These are phyloP conservation scores for Paraplagusia blochii DNA, from an alignment of 2,113 vertebrate genomes.

Conservation along the genomic window DNA sequence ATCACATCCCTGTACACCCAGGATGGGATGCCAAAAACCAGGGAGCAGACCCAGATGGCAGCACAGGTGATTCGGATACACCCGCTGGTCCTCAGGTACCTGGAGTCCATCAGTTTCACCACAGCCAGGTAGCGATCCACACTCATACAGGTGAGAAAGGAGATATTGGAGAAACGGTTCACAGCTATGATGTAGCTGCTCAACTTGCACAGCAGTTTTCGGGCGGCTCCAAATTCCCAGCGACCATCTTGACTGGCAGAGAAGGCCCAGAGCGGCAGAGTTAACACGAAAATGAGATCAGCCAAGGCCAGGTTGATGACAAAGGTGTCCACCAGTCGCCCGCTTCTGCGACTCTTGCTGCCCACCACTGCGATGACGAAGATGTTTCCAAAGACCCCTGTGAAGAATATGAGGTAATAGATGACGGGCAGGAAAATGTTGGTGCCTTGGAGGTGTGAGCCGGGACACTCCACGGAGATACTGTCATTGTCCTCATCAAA, in stretches of 20 bases:
- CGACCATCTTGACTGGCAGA: slow-evolving; percentile 54
- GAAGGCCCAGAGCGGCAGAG: slow-evolving; percentile 82
- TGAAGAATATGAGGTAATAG: slow-evolving; percentile 79
- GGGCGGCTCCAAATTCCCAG: slow-evolving; percentile 72
- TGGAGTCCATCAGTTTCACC: slow-evolving; percentile 73
- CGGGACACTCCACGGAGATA: background rate
- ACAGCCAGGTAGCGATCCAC: slow-evolving; percentile 80
- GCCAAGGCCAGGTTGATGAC: slow-evolving; percentile 83
- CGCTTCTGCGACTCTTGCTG: slow-evolving; percentile 35
- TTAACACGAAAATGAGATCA: slow-evolving; percentile 81
- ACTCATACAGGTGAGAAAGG: slow-evolving; percentile 79
- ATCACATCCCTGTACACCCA: slow-evolving; percentile 65
- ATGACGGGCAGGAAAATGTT: slow-evolving; percentile 73
- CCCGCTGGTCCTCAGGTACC: slow-evolving; percentile 59
- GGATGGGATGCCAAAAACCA: slow-evolving; percentile 75
- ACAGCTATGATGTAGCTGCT: slow-evolving; percentile 81
- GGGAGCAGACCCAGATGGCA: slow-evolving; percentile 73
- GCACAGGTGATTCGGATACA: slow-evolving; percentile 65
- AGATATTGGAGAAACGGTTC: slow-evolving; percentile 85
- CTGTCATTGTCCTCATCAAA: background rate
- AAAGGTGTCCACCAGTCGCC: slow-evolving; percentile 83
- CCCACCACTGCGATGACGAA: slow-evolving; percentile 79
- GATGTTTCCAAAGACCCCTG: slow-evolving; percentile 81
- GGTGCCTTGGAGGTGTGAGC: slow-evolving; percentile 47
- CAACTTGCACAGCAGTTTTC: slow-evolving; percentile 77